Evolutionary conservation across 2,888 invertebrate species (phyloP).

Genomic region (Horisme vitalbata): DNA sequence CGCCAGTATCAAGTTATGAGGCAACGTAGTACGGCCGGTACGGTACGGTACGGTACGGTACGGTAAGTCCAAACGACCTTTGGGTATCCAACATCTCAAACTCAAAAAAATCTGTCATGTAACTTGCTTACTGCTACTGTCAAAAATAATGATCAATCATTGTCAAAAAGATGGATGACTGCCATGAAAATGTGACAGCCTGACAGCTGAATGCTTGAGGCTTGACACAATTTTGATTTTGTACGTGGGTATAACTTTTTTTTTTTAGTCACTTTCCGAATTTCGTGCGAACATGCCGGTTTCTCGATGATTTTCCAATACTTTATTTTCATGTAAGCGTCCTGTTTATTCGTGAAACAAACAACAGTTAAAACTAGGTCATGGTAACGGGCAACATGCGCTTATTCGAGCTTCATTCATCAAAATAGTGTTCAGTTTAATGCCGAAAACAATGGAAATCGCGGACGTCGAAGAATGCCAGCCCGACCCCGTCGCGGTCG

Average conservation of each 20-base stretch:
- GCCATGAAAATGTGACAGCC: no score
- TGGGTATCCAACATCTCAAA: no score
- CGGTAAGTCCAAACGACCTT: no score
- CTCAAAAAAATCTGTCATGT: not conserved
- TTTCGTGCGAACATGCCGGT: conserved; percentile 21
- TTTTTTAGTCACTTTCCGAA: conserved; percentile 27
- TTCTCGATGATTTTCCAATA: conserved; percentile 18
- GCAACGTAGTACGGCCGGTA: no score
- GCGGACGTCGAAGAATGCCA: conserved; percentile 75
- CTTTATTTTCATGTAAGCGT: conserved; percentile 35
- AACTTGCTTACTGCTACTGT: no score
- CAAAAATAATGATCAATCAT: no score
- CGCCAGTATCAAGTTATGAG: no score
- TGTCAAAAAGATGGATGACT: no score
- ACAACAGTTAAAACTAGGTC: conserved; percentile 59
- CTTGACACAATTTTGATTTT: conserved; percentile 2
- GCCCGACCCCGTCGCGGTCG: conserved; percentile 62
- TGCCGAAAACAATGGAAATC: conserved; percentile 66
- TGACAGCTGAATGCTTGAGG: conserved; percentile 12
- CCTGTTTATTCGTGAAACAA: conserved; percentile 54
- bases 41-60: no score
- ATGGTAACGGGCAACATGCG: conserved; percentile 56
- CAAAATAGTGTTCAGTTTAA: conserved; percentile 49
- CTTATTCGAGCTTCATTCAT: conserved; percentile 38
- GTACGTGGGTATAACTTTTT: not conserved